These are phyloP conservation scores for Castor canadensis DNA, from an alignment of 2,113 vertebrate genomes.

Conservation along the genomic window DNA sequence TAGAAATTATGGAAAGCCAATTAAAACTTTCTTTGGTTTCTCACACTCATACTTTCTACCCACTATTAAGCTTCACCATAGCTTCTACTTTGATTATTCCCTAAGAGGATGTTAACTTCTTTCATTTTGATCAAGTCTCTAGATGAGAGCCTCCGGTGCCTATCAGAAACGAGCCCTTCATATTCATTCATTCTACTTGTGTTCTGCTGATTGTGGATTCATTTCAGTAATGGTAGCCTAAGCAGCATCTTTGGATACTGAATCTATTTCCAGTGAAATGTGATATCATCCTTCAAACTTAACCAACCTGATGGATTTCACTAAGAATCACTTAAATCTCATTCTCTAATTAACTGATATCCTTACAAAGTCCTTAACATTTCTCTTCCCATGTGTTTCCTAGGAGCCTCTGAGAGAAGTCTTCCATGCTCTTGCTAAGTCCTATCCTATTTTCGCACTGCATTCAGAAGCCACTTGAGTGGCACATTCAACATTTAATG, in stretches of 20 bases:
- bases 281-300: background rate
- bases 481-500: background rate
- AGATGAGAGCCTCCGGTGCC: background rate
- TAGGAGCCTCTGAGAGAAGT: background rate
- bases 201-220: background rate
- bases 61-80: background rate
- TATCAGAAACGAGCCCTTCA: background rate
- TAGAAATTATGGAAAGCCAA: background rate
- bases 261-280: background rate
- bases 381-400: background rate
- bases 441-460: background rate
- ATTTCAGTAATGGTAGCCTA: background rate
- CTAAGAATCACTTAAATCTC: background rate
- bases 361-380: background rate
- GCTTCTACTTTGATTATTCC: background rate
- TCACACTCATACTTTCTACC: background rate
- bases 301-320: background rate
- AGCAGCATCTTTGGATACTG: background rate
- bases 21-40: background rate
- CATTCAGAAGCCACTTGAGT: background rate
- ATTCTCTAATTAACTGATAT: background rate
- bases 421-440: fast-evolving
- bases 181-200: background rate
- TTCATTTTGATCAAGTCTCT: background rate
- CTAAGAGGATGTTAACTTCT: background rate